A percentile compares a stretch with the other conserved stretches of the same genome.
phyloP scores from a whole-genome alignment of 2,113 vertebrate genomes.

The Candoia aspera region DNA sequence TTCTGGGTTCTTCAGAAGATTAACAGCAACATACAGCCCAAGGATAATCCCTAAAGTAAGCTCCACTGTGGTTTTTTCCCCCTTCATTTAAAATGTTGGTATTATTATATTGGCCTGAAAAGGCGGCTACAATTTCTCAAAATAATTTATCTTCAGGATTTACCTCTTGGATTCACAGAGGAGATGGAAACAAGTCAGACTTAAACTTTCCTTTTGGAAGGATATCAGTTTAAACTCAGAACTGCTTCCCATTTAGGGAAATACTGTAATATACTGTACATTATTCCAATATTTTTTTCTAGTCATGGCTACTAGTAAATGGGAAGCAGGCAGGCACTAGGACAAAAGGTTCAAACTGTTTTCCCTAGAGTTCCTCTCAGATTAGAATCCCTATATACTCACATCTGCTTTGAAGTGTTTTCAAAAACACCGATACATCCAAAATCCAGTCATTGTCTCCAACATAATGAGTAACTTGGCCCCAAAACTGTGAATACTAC shows the following conservation, averaged over 20 bases:
- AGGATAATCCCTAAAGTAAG: neutral
- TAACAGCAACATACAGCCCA: neutral
- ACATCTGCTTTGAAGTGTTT: neutral
- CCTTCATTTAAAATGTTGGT: too few relatives aligned
- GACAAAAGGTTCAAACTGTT: neutral
- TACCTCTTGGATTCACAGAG: neutral
- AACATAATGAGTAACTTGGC: neutral
- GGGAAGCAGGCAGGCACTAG: neutral
- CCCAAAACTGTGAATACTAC: conserved; percentile 32
- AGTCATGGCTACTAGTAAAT: neutral
- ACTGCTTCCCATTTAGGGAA: neutral
- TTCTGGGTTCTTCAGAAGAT: neutral
- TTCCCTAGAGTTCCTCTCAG: neutral
- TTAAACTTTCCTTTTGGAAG: neutral
- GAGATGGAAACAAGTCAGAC: neutral
- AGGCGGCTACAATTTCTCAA: neutral
- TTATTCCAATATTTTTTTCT: neutral
- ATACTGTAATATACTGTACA: neutral
- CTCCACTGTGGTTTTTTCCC: neutral
- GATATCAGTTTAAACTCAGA: neutral
- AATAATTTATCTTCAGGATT: too few relatives aligned
- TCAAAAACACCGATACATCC: neutral
- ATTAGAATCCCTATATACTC: neutral
- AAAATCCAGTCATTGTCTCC: neutral
- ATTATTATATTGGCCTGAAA: neutral